Percentiles rank a stretch among this genome's conserved stretches.
phyloP scores from a whole-genome alignment of 1,140 invertebrate genomes.

The Halyomorpha halys region DNA sequence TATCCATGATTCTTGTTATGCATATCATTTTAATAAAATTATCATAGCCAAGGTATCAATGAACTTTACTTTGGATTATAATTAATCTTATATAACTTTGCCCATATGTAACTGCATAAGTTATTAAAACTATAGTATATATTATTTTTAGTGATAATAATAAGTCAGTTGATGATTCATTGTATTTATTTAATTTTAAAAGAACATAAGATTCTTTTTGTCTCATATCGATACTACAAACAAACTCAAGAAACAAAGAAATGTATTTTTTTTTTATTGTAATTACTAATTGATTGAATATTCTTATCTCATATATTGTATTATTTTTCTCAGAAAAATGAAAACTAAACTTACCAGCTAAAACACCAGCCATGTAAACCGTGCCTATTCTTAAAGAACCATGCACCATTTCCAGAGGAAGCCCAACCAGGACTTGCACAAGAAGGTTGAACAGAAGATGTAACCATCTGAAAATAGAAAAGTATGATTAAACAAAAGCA shows the following conservation, averaged over 20 bases:
- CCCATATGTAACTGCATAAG: too few species aligned
- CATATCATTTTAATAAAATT: too few species aligned
- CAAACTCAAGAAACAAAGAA: too few species aligned
- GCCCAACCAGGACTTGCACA: constrained; percentile 80
- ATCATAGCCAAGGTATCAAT: too few species aligned
- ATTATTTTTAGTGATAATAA: too few species aligned
- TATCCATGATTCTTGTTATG: background rate
- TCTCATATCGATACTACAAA: too few species aligned
- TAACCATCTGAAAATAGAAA: constrained; percentile 61
- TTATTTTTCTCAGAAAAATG: background rate
- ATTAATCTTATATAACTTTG: too few species aligned
- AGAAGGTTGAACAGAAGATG: constrained; percentile 90
- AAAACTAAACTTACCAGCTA: constrained; percentile 55
- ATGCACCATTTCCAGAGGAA: constrained; percentile 95
- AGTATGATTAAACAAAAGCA: background rate
- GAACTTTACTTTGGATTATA: too few species aligned
- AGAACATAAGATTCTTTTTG: background rate
- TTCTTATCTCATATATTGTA: background rate
- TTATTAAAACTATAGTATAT: too few species aligned
- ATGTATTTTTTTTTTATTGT: background rate
- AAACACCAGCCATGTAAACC: constrained; percentile 87
- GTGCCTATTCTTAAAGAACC: constrained; percentile 76
- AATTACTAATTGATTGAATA: background rate
- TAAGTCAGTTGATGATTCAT: too few species aligned
- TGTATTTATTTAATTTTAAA: too few species aligned